Conservation (phyloP, 53 echinoderm and acorn worm genomes). For the Temnopleurus reevesii region DNA sequence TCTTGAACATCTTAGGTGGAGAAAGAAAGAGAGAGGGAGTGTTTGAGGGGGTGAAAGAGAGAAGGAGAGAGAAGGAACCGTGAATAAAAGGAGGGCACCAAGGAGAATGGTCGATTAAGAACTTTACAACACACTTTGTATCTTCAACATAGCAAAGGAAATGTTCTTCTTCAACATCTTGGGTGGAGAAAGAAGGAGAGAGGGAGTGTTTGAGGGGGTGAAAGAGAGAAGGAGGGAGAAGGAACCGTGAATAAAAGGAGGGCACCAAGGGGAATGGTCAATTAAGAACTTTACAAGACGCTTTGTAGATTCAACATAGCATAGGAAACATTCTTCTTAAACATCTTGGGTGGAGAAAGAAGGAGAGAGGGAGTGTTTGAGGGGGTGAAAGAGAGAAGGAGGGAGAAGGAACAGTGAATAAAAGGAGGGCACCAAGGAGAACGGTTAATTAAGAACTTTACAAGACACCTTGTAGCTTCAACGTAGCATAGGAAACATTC, state of each 20-base stretch:
- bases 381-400: not conserved
- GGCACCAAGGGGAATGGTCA: not conserved
- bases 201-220: not conserved
- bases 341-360: not conserved
- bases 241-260: not conserved
- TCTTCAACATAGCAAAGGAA: no score
- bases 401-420: not conserved
- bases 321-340: no score
- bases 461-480: no score
- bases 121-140: no score
- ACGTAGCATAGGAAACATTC: no score
- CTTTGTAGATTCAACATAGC: not conserved
- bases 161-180: no score
- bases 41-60: not conserved
- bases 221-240: not conserved
- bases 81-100: no score
- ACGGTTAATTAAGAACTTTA: no score
- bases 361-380: not conserved
- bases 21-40: not conserved
- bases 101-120: no score
- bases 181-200: not conserved
- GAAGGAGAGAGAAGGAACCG: not conserved
- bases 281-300: no score
- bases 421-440: no score
- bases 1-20: not conserved